Evolutionary conservation across 2,888 invertebrate genomes (phyloP).

Genomic region (Drepanosiphum platanoidis): DNA sequence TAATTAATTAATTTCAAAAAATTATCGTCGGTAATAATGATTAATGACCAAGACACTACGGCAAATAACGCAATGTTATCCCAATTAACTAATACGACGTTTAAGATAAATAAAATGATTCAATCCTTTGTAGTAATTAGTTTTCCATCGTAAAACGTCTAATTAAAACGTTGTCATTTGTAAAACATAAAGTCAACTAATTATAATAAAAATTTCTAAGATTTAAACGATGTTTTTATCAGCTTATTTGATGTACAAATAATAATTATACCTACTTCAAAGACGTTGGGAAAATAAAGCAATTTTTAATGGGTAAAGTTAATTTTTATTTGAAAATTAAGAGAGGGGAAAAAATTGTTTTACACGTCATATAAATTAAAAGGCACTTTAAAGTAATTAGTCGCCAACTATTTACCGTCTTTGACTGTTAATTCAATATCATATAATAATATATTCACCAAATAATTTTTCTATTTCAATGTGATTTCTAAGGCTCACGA

Average conservation of each 20-base stretch:
- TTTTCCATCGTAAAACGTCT: background rate
- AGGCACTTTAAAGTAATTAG: no score
- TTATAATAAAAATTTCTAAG: background rate
- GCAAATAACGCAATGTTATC: background rate
- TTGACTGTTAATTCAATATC: no score
- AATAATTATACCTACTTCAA: background rate
- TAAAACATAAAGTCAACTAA: background rate
- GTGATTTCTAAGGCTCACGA: no score
- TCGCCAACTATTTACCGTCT: no score
- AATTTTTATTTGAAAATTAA: background rate
- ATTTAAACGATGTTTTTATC: background rate
- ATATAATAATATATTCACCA: no score
- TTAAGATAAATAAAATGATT: background rate
- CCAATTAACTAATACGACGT: background rate
- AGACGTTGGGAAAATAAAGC: background rate
- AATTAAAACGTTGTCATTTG: background rate
- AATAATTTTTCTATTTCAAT: no score
- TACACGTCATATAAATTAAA: background rate
- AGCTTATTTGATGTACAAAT: background rate
- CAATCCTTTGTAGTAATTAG: background rate
- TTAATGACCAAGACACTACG: background rate
- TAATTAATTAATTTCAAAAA: no score
- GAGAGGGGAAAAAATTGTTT: background rate
- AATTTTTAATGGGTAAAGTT: background rate
- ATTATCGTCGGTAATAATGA: background rate